Conservation (phyloP, 2,888 invertebrate species). For the Rhagophthalmus giganteus region DNA sequence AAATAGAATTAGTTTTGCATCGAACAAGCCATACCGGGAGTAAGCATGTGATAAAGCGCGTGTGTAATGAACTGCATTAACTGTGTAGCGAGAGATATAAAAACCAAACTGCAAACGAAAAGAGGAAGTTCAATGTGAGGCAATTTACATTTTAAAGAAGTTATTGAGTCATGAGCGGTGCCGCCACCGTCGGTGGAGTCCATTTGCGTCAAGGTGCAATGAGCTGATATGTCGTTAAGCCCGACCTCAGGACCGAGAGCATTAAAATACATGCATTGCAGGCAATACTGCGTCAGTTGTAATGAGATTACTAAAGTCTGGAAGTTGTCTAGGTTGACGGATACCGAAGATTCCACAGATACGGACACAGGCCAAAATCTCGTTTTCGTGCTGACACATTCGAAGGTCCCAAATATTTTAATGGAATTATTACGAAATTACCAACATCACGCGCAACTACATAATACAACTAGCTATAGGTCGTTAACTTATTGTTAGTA, state of each 20-base stretch:
- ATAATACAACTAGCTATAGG: too few species aligned
- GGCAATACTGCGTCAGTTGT: conserved; percentile 27
- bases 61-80: conserved; percentile 26
- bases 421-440: too few species aligned
- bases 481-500: too few species aligned
- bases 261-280: conserved; percentile 33
- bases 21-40: conserved; percentile 5
- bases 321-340: conserved; percentile 26
- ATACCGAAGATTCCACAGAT: conserved; percentile 15
- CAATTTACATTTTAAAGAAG: conserved; percentile 52
- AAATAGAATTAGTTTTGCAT: conserved; percentile 21
- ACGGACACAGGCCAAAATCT: conserved; percentile 10
- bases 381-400: too few species aligned
- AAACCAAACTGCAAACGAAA: conserved; percentile 34
- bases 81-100: conserved; percentile 17
- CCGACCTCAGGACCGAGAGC: conserved; percentile 25
- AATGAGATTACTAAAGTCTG: conserved; percentile 29
- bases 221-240: conserved; percentile 39
- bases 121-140: conserved; percentile 45
- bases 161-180: conserved; percentile 43
- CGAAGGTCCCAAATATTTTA: too few species aligned
- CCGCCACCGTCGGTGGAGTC: conserved; percentile 33
- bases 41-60: conserved; percentile 16
- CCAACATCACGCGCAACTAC: too few species aligned
- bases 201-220: conserved; percentile 41